Base-by-base conservation (phyloP, 2,888 invertebrate genomes). In the Trypoxylon attenuatum region DNA sequence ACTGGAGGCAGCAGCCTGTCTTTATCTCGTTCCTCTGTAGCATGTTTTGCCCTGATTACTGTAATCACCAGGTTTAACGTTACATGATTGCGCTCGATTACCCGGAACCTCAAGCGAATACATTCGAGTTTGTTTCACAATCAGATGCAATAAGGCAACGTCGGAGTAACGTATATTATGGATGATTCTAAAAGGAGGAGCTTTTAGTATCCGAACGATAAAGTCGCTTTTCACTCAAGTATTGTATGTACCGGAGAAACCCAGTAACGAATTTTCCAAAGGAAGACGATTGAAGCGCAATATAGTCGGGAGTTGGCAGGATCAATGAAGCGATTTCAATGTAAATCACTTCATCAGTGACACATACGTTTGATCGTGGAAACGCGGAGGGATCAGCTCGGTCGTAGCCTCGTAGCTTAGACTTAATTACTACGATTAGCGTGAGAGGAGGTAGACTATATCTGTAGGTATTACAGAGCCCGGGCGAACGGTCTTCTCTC, bases 381-480 rank as follows among this genome's bases (percentile, higher is more conserved):
- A 8, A 18, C 19, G 15, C n/a, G n/a, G 52, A 54, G 52, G 58
- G 67, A 64, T 63, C 64, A 46, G 41, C 54, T 58, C 50, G 45
- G 43, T 41, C 43, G 60, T 68, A 73, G 67, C 66, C 73, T 77
- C 75, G 73, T 76, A 77, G 78, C 79, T 82, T 76, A 73, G 77
- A 80, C 80, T 82, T 81, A 81, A 82, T 82, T 81, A 82, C 79
- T 73, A 76, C 80, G 80, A 82, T 82, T 80, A 81, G 76, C 76
- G 79, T 71, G 78, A 77, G 78, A 78, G 78, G 63, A 58, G 69
- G 73, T 56, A 51, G 45, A 33, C 63, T 67, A 75, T 77, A 46
- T 46, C 25, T 38, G 33, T 29, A 19, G 21, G 49, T 49, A 33
- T 38, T 49, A 33, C 49, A 19, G 18, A 43, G 43, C 22, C 43